Percentiles rank a stretch among this genome's conserved stretches.
Conservation (phyloP, 2,113 vertebrate species). For the Strix uralensis region DNA sequence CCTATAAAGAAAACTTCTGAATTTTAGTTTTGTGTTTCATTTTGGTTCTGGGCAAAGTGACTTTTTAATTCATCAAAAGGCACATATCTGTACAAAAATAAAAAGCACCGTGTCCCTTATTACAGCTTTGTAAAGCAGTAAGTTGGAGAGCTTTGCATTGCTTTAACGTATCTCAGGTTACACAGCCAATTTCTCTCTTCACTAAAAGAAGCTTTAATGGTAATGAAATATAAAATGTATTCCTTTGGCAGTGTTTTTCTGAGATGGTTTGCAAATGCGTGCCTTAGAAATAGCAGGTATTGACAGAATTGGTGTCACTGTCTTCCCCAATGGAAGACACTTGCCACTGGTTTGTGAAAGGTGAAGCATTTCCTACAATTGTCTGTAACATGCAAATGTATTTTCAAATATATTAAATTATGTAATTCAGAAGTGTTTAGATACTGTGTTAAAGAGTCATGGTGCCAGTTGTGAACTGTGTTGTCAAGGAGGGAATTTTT, state of each 20-base stretch:
- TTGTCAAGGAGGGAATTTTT: background rate
- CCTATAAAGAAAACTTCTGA: background rate
- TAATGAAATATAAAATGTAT: background rate
- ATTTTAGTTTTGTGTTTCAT: background rate
- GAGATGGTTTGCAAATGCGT: background rate
- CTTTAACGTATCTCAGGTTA: background rate
- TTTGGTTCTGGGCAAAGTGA: background rate
- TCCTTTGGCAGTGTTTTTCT: background rate
- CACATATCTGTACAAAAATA: background rate
- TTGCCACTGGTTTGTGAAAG: background rate
- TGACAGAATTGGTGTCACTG: background rate
- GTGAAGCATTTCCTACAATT: background rate
- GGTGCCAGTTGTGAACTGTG: background rate
- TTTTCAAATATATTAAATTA: slow-evolving; percentile 45
- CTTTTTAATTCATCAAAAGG: background rate
- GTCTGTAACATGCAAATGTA: background rate
- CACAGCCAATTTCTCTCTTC: background rate
- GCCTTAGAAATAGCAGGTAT: slow-evolving; percentile 7
- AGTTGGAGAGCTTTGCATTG: background rate
- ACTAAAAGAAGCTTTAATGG: background rate
- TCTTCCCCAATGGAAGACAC: background rate
- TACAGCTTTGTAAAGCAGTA: background rate
- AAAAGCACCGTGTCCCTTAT: background rate
- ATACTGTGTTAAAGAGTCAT: background rate
- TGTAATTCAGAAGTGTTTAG: background rate